Base-by-base conservation (phyloP, 2,797 vertebrate genomes). In the Triplophysa yarkandensis region DNA sequence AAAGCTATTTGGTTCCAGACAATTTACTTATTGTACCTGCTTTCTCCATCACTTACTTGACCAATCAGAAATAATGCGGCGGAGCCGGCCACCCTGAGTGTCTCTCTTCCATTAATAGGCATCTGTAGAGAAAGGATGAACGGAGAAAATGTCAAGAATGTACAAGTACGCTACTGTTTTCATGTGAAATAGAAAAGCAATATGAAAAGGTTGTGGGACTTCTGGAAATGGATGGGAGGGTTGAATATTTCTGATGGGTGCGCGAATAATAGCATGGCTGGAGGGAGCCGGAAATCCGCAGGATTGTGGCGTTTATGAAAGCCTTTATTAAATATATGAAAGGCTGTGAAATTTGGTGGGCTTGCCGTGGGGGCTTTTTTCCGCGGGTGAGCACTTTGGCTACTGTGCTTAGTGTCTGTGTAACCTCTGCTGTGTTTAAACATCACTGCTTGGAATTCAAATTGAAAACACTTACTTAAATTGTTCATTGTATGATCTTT, bases 301-400 rank as follows among this genome's bases (percentile, higher is more conserved):
- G 68, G 68, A 76, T 77, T 77, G 46, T 66, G 60, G 25, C 68
- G 46, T 55, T 57, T 69, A 67, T 71, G 72, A 79, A 82, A 80
- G 70, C 72, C 63, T 77, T 82, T 66, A 82, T 83, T 83, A 77
- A 81, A 62, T 62, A 65, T 69, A 80, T 74, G 30, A 80, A 82
- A 76, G 61, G 68, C 68, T 72, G 61, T 79, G 77, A 78, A 71
- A 74, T 48, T 70, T 57, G 54, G 36, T 28, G 44, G 27, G 39
- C 43, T 10, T 6, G 52, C 48, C 41, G 28, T 62, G 23, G 65
- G 67, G 14, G 0, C 41, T 32, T 58, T 63, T 74, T 50, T 69
- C 19, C 69, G 30, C 28, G 28, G 25, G 62, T 63, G 64, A 71
- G 9, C 44, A 48, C 54, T 54, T 67, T 46, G 62, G 39, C 77